These are phyloP conservation scores for Balearica regulorum DNA, from an alignment of 2,797 vertebrate genomes.

Conservation along the genomic window DNA sequence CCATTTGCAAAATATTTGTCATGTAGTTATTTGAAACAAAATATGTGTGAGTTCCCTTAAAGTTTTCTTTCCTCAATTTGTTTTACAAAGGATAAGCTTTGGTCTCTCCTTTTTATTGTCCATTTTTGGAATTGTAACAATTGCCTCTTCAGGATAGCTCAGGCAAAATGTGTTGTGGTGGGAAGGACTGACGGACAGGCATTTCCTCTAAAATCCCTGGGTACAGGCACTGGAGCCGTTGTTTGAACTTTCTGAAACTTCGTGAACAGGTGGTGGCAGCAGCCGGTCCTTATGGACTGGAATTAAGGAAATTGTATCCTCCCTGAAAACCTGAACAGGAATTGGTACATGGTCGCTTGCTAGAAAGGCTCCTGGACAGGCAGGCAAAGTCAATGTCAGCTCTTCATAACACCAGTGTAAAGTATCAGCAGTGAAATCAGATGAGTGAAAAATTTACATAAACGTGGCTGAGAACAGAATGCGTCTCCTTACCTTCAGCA, in stretches of 20 bases:
- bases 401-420: neutral
- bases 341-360: neutral
- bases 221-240: neutral
- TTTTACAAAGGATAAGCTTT: neutral
- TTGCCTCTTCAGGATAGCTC: neutral
- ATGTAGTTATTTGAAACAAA: neutral
- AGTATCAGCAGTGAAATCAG: neutral
- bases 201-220: conserved; percentile 5
- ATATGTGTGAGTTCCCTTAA: neutral
- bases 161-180: neutral
- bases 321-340: neutral
- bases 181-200: neutral
- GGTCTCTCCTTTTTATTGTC: neutral
- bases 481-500: neutral
- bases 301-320: neutral
- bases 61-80: neutral
- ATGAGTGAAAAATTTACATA: neutral
- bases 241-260: neutral
- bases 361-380: neutral
- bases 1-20: neutral
- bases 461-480: neutral
- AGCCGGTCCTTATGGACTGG: neutral
- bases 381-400: neutral
- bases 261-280: neutral
- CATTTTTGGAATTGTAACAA: neutral